These are phyloP conservation scores for Corythornis leucogaster DNA, from an alignment of 2,797 vertebrate genomes.

Conservation along the genomic window DNA sequence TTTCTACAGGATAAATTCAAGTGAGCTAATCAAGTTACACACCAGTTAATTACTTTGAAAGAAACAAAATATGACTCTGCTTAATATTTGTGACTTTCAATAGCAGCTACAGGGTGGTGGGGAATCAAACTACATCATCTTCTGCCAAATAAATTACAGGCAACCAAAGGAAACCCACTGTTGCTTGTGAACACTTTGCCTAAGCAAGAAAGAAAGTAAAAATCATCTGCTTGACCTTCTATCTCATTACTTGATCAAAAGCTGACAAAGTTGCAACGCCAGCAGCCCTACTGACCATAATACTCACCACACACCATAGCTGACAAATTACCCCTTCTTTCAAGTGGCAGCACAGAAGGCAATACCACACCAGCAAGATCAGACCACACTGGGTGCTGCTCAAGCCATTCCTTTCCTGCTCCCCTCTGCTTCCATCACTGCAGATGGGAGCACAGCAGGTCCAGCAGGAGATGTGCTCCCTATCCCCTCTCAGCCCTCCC, in stretches of 20 bases:
- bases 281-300: not conserved
- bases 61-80: not conserved
- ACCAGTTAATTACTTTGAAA: not conserved
- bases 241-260: not conserved
- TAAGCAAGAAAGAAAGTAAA: not conserved
- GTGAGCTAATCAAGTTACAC: accelerated
- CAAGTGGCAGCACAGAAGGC: not conserved
- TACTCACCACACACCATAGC: not conserved
- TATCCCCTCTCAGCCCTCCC: not conserved
- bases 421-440: not conserved
- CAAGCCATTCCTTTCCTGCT: not conserved
- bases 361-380: accelerated
- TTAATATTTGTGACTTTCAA: not conserved
- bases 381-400: accelerated
- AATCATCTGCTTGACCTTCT: not conserved
- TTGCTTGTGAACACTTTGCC: not conserved
- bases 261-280: not conserved
- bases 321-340: not conserved
- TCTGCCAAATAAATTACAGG: not conserved
- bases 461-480: not conserved
- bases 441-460: accelerated
- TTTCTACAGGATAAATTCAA: not conserved
- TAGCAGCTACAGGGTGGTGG: not conserved
- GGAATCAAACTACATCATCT: not conserved
- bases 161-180: constrained; percentile 24